phyloP scores from a whole-genome alignment of 2,888 invertebrate species.

The Polyommatus iphigenia region DNA sequence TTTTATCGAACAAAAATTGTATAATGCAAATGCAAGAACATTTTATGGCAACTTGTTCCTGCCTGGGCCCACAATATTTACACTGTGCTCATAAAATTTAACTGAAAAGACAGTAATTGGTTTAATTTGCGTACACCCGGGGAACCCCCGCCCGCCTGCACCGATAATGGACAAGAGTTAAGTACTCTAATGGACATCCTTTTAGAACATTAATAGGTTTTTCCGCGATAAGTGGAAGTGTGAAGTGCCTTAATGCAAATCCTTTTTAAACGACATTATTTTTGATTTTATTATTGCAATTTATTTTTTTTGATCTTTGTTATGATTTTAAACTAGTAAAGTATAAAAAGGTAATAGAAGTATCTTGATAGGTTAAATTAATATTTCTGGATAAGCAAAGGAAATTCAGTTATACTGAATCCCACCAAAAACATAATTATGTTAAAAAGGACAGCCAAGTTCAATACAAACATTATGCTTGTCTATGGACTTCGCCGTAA shows the following conservation, averaged over 20 bases:
- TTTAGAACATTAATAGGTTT: slow-evolving; percentile 66
- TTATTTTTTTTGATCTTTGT: background rate
- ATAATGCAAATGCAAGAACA: background rate
- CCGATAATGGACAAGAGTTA: slow-evolving; percentile 56
- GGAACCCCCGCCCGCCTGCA: slow-evolving; percentile 33
- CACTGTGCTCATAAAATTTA: slow-evolving; percentile 21
- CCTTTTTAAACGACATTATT: slow-evolving; percentile 25
- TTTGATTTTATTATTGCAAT: slow-evolving; percentile 17
- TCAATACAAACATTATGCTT: no score
- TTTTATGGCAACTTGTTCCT: background rate
- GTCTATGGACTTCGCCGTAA: no score
- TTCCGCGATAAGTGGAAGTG: slow-evolving; percentile 48
- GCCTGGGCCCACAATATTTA: background rate
- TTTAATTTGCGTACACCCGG: slow-evolving; percentile 31
- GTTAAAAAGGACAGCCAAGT: no score
- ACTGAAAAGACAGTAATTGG: slow-evolving; percentile 19
- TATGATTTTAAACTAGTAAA: background rate
- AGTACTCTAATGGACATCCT: slow-evolving; percentile 63
- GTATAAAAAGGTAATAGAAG: background rate
- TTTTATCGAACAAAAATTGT: no score
- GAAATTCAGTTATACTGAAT: no score
- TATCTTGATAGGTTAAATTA: no score
- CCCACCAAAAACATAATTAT: no score
- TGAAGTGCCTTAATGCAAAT: slow-evolving; percentile 36
- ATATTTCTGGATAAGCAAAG: no score